Evolutionary conservation across 2,113 vertebrate genomes (phyloP).

Genomic region (Lophius piscatorius): DNA sequence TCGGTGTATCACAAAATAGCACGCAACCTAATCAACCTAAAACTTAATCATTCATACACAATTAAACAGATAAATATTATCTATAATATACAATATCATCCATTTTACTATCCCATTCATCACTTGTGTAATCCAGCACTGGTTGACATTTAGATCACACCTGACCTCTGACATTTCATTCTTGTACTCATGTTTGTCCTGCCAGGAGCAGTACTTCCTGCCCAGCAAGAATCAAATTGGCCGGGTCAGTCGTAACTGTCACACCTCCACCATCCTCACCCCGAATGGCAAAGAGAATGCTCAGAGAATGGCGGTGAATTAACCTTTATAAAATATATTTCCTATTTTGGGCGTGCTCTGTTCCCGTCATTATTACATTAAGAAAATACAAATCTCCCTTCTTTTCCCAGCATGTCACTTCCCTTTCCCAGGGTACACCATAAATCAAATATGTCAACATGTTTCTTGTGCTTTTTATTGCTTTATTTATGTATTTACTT

Average conservation of each 20-base stretch:
- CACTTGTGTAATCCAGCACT: background rate
- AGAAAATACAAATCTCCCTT: background rate
- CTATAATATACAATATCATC: too few species aligned
- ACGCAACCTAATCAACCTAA: too few species aligned
- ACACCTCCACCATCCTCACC: constrained; percentile 82
- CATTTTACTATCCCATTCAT: background rate
- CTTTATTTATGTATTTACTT: too few species aligned
- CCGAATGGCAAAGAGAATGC: constrained; percentile 84
- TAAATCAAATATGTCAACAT: too few species aligned
- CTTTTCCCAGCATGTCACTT: background rate
- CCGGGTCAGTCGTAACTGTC: constrained; percentile 77
- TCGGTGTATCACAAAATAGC: too few species aligned
- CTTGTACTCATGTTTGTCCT: constrained; percentile 9
- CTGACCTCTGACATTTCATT: constrained; percentile 38
- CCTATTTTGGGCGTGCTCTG: constrained; percentile 3
- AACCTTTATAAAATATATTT: constrained; percentile 19
- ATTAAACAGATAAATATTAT: too few species aligned
- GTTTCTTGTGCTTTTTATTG: too few species aligned
- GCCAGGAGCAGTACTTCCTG: constrained; percentile 79
- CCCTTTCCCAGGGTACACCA: too few species aligned
- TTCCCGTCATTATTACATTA: background rate
- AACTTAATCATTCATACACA: too few species aligned
- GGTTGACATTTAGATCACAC: constrained; percentile 40
- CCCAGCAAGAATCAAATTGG: constrained; percentile 78
- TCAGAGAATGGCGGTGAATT: constrained; percentile 81